phyloP scores from a whole-genome alignment of 1,140 invertebrate species.

The Drosophila subpulchrella region DNA sequence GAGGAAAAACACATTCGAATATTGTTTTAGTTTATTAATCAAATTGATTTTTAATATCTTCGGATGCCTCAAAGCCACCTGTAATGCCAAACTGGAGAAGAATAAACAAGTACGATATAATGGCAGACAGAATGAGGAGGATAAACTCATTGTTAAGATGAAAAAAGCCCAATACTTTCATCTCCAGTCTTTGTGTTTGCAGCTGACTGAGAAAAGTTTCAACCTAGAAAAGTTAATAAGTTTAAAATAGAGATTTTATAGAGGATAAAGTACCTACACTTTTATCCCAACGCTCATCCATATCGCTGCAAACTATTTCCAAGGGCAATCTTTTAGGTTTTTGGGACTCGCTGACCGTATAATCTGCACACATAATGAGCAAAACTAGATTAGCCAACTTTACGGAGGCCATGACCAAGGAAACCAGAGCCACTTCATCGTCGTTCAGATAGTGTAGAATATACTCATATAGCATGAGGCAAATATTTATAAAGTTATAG shows the following conservation, averaged over 20 bases:
- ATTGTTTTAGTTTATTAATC: neutral
- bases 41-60: conserved; percentile 36
- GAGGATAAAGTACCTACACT: conserved; percentile 44
- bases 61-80: conserved; percentile 56
- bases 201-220: conserved; percentile 53
- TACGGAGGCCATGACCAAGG: conserved; percentile 43
- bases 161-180: conserved; percentile 71
- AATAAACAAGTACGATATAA: conserved; percentile 73
- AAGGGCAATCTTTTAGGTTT: conserved; percentile 45
- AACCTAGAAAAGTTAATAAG: conserved; percentile 6
- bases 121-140: conserved; percentile 67
- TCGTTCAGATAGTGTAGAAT: conserved; percentile 49
- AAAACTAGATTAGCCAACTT: conserved; percentile 62
- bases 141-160: conserved; percentile 72
- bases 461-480: conserved; percentile 67
- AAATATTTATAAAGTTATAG: conserved; percentile 66
- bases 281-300: conserved; percentile 67
- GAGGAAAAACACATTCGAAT: neutral
- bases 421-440: conserved; percentile 28
- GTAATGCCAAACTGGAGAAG: conserved; percentile 73
- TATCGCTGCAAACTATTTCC: conserved; percentile 65
- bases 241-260: fast-evolving
- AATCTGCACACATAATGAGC: conserved; percentile 69
- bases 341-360: conserved; percentile 46
- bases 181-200: conserved; percentile 64